These are phyloP conservation scores for Spodoptera exigua DNA, from an alignment of 2,888 invertebrate genomes.

Conservation along the genomic window DNA sequence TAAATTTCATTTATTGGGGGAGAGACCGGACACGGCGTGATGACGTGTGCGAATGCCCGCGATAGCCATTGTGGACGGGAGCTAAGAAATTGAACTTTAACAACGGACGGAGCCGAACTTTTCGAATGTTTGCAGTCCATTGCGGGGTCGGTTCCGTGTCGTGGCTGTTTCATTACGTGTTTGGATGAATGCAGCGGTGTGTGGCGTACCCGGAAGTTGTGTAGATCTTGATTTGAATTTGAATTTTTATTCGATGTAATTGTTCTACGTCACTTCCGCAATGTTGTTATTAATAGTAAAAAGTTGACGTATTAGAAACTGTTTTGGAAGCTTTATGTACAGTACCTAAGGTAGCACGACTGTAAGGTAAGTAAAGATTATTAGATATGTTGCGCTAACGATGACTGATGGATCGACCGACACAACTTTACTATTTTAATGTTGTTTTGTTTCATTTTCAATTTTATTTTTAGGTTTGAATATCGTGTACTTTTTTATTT, in stretches of 20 bases:
- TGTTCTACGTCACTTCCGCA: slow-evolving; percentile 36
- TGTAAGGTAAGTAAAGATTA: too few species aligned
- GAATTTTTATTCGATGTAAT: slow-evolving; percentile 27
- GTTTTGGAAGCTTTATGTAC: too few species aligned
- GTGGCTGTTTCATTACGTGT: slow-evolving; percentile 23
- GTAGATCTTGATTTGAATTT: slow-evolving; percentile 26
- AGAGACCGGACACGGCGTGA: slow-evolving; percentile 77
- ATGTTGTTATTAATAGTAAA: not conserved
- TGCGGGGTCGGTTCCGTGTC: slow-evolving; percentile 24
- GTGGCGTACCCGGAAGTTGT: slow-evolving; percentile 43
- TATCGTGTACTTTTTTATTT: too few species aligned
- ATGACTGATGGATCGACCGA: too few species aligned
- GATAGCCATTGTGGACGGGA: slow-evolving; percentile 45
- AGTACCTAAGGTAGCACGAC: too few species aligned
- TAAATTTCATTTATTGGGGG: slow-evolving; percentile 89
- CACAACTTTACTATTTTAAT: too few species aligned
- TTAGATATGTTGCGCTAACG: too few species aligned
- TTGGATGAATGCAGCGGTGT: slow-evolving; percentile 40
- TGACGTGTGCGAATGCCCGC: slow-evolving; percentile 70
- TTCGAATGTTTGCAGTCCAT: slow-evolving; percentile 36
- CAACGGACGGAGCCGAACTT: slow-evolving; percentile 33
- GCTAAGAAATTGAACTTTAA: slow-evolving; percentile 59
- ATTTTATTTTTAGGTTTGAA: too few species aligned
- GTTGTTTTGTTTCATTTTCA: too few species aligned
- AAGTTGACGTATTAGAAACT: too few species aligned